phyloP scores from a whole-genome alignment of 2,888 invertebrate species.

The Luperina testacea region DNA sequence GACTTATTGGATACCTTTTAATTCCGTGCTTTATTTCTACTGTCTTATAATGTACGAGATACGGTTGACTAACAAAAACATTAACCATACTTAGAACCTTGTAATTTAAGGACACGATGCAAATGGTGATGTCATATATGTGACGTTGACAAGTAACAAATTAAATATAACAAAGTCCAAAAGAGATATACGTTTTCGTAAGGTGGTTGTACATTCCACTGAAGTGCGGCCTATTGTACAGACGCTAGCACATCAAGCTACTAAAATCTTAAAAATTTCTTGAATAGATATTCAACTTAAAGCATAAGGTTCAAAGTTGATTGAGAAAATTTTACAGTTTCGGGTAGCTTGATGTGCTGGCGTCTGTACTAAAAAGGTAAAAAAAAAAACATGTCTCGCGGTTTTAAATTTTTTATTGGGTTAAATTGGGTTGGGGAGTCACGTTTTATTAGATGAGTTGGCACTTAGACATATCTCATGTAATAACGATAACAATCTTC shows the following conservation, averaged over 20 bases:
- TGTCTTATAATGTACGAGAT: background rate
- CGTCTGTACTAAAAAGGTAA: background rate
- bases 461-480: background rate
- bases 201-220: background rate
- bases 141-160: conserved; percentile 3
- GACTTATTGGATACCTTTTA: background rate
- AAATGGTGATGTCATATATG: background rate
- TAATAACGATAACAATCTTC: background rate
- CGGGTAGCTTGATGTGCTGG: no score
- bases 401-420: background rate
- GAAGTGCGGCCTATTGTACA: background rate
- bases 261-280: no score
- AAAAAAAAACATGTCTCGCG: background rate
- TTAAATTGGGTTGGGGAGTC: background rate
- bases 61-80: background rate
- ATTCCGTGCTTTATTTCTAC: conserved; percentile 2
- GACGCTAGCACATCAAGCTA: no score
- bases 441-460: background rate
- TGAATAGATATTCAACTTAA: no score
- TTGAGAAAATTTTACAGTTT: no score
- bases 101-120: background rate
- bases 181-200: background rate
- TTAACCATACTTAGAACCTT: conserved; percentile 1
- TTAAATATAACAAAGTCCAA: background rate
- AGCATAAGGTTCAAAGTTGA: no score